A percentile compares a stretch with the other conserved stretches of the same genome.
These are phyloP conservation scores for Gasterosteus nipponicus DNA, from an alignment of 2,113 vertebrate species.

Conservation along the genomic window DNA sequence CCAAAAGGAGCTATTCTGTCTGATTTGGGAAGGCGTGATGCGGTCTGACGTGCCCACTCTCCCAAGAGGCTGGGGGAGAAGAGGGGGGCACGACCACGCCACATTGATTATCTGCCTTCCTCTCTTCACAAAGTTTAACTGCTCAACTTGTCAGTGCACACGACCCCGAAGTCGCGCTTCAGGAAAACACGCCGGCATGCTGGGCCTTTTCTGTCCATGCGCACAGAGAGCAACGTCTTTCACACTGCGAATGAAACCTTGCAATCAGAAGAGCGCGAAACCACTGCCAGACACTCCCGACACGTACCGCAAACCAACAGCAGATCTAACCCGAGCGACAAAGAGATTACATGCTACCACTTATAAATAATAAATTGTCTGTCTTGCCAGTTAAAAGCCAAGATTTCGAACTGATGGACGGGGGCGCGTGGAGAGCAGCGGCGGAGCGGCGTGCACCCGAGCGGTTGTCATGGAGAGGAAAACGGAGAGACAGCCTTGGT, in stretches of 20 bases:
- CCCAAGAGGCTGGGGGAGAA: conserved; percentile 30
- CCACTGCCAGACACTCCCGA: background rate
- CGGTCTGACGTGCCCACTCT: conserved; percentile 48
- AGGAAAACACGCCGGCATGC: conserved; percentile 14
- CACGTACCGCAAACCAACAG: conserved; percentile 2
- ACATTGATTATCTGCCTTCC: conserved; percentile 46
- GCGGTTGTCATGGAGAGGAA: conserved; percentile 61
- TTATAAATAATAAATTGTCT: background rate
- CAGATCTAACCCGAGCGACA: background rate
- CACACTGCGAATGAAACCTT: background rate
- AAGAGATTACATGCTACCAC: background rate
- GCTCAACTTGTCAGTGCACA: conserved; percentile 40
- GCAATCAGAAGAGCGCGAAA: background rate
- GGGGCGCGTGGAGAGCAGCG: conserved; percentile 24
- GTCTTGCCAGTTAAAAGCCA: conserved; percentile 5
- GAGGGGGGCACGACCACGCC: conserved; percentile 23
- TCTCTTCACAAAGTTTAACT: conserved; percentile 43
- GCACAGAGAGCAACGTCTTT: conserved; percentile 10
- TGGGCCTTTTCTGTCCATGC: background rate
- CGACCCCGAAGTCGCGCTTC: conserved; percentile 39
- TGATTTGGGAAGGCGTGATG: conserved; percentile 60
- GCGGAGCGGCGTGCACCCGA: conserved; percentile 29
- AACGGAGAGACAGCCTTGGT: conserved; percentile 38
- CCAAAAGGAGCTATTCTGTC: conserved; percentile 57
- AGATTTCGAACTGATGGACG: conserved; percentile 12